A percentile compares a stretch with the other conserved stretches of the same genome.
Conservation (phyloP, 2,888 invertebrate species). For the Erebia epiphron region DNA sequence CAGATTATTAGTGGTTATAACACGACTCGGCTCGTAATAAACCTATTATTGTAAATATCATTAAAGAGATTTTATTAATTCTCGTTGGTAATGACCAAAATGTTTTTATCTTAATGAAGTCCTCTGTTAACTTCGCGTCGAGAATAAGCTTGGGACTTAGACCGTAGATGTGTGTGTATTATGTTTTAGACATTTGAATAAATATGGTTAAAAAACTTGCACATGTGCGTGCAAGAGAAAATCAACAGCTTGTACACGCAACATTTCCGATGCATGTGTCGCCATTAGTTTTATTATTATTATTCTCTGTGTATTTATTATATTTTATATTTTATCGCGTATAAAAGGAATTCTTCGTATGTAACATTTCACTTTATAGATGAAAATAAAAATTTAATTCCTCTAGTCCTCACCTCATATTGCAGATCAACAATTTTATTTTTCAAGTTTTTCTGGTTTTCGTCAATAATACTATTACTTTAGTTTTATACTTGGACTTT, state of each 20-base stretch:
- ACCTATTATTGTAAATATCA: too few species aligned
- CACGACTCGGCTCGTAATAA: too few species aligned
- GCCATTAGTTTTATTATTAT: not conserved
- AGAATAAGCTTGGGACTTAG: not conserved
- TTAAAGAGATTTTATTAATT: too few species aligned
- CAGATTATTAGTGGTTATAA: too few species aligned
- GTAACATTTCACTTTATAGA: conserved; percentile 1
- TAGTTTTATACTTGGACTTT: too few species aligned
- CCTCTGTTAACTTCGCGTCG: not conserved
- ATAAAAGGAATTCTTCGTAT: not conserved
- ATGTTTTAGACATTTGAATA: not conserved
- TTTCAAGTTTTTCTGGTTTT: too few species aligned
- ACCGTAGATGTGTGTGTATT: not conserved
- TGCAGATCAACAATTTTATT: too few species aligned
- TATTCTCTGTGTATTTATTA: conserved; percentile 13
- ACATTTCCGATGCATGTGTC: conserved; percentile 20
- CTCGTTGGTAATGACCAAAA: too few species aligned
- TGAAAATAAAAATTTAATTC: not conserved
- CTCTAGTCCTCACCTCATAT: not conserved
- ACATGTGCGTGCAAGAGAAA: conserved; percentile 34
- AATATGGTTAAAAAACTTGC: conserved; percentile 20
- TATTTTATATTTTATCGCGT: not conserved
- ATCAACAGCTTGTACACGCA: conserved; percentile 26
- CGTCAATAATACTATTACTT: too few species aligned
- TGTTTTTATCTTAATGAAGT: too few species aligned